phyloP scores from a whole-genome alignment of 2,797 vertebrate genomes.

The Lutjanus argentimaculatus region DNA sequence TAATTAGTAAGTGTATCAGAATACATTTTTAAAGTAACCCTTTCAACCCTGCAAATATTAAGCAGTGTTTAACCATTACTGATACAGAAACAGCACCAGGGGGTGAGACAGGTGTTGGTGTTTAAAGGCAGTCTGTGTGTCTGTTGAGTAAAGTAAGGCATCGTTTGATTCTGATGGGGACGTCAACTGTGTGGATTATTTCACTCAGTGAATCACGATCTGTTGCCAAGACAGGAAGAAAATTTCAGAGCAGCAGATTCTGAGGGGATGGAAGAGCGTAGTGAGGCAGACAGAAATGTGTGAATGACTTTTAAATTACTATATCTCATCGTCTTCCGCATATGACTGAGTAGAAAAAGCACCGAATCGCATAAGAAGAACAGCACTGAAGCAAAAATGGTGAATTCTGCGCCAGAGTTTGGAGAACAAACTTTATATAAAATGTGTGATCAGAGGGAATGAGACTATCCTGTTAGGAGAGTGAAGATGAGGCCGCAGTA shows the following conservation, averaged over 20 bases:
- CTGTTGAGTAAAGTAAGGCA: neutral
- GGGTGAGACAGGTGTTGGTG: neutral
- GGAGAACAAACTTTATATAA: neutral
- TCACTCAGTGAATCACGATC: neutral
- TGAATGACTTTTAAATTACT: neutral
- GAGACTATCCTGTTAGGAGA: neutral
- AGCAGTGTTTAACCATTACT: too few species aligned
- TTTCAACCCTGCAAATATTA: too few species aligned
- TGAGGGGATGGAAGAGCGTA: neutral
- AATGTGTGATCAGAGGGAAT: neutral
- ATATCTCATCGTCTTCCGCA: neutral
- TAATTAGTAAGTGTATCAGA: too few species aligned
- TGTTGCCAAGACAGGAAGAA: neutral
- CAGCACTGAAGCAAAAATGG: too few species aligned
- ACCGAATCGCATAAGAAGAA: neutral
- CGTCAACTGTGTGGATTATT: neutral
- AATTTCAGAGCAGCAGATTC: too few species aligned
- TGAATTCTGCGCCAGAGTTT: neutral
- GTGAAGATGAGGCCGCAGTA: neutral
- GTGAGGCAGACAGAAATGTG: neutral
- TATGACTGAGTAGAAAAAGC: neutral
- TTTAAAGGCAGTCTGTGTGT: neutral
- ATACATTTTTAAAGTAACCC: too few species aligned
- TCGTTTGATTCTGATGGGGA: neutral
- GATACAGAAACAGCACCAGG: too few species aligned